Evolutionary conservation across 2,797 vertebrate species (phyloP).

Genomic region (Ptychobarbus kaznakovi): DNA sequence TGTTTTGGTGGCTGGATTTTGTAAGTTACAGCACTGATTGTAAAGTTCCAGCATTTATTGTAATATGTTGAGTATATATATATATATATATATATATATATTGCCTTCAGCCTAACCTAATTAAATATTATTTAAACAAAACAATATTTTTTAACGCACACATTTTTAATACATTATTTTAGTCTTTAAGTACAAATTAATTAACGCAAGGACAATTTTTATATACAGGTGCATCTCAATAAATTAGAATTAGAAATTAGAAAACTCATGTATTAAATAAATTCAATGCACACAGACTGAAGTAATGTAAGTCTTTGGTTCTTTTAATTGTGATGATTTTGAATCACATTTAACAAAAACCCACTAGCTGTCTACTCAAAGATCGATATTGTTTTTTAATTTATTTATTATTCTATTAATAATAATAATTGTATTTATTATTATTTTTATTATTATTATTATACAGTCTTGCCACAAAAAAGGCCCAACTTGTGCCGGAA

Average conservation of each 20-base stretch:
- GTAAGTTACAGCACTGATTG: neutral
- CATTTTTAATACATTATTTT: too few species aligned
- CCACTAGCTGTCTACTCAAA: neutral
- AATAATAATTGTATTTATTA: neutral
- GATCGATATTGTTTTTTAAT: neutral
- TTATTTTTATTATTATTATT: neutral
- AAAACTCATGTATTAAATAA: too few species aligned
- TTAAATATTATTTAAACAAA: neutral
- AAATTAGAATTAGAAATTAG: too few species aligned
- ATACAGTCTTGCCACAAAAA: constrained; percentile 9
- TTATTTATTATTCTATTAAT: neutral
- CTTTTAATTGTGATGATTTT: too few species aligned
- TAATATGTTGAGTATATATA: neutral
- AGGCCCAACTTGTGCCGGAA: neutral
- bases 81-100: too few species aligned
- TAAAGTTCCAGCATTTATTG: neutral
- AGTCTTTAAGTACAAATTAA: neutral
- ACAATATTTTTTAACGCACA: neutral
- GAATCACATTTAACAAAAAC: too few species aligned
- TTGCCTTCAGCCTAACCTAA: neutral
- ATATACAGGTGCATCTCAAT: too few species aligned
- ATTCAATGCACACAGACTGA: too few species aligned
- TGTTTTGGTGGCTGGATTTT: neutral
- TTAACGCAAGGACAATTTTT: neutral
- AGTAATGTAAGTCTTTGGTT: too few species aligned